Percentiles rank a stretch among this genome's conserved stretches.
Evolutionary conservation across 2,888 invertebrate genomes (phyloP).

Genomic region (Liopterus haemorrhoidalis): DNA sequence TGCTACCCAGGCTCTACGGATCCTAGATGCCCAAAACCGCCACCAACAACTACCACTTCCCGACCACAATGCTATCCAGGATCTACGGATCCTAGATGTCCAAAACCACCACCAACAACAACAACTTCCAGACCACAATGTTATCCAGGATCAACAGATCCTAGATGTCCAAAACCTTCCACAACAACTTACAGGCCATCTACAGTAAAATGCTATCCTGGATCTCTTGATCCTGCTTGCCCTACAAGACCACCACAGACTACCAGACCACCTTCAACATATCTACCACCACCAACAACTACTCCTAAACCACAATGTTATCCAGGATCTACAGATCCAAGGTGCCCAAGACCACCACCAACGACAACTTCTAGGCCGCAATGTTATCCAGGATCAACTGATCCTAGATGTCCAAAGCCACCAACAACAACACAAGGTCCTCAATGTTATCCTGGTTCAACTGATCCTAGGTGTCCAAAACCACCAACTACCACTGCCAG

Average conservation of each 20-base stretch:
- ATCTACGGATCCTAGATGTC: constrained; percentile 43
- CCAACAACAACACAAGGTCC: constrained; percentile 11
- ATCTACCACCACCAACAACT: constrained; percentile 36
- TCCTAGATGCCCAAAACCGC: constrained; percentile 34
- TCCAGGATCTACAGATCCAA: constrained; percentile 36
- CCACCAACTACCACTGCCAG: constrained; percentile 33
- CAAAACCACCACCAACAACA: constrained; percentile 30
- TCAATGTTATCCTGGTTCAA: constrained; percentile 15
- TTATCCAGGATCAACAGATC: constrained; percentile 37
- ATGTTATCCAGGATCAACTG: constrained; percentile 36
- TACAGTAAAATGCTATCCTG: constrained; percentile 26
- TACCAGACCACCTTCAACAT: constrained; percentile 34
- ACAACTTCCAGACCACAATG: constrained; percentile 34
- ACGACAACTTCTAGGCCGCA: constrained; percentile 17
- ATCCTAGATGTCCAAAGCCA: constrained; percentile 39
- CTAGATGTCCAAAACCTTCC: constrained; percentile 33
- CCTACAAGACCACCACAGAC: constrained; percentile 23
- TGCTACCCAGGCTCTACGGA: constrained; percentile 39
- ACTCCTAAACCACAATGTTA: constrained; percentile 35
- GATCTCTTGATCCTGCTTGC: constrained; percentile 26
- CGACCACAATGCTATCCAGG: constrained; percentile 40
- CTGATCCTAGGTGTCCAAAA: constrained; percentile 23
- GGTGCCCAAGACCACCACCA: constrained; percentile 39
- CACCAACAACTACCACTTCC: constrained; percentile 26
- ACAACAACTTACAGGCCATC: constrained; percentile 28